Evolutionary conservation across 2,113 vertebrate genomes (phyloP), one percentile per base, ranked within the genome.

Genomic region (Gulo gulo): DNA sequence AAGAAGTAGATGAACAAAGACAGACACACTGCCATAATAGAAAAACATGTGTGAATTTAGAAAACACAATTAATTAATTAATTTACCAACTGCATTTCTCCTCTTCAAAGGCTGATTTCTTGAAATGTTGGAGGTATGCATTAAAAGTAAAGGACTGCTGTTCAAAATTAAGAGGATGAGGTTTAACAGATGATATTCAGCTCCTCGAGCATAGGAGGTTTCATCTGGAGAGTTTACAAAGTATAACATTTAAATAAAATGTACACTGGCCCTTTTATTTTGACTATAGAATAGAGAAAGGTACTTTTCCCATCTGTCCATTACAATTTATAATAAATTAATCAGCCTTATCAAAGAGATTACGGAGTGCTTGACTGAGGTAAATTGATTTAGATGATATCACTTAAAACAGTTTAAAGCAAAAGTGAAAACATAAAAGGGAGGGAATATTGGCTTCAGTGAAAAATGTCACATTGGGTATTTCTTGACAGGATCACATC

Each of bases 41-140:
- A 97, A 93, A 74, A 88, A 87, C 42, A 82, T 0, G 0, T 78
- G 80, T 88, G 21, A 63, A 73, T 69, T 86, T 79, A 86, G 74
- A 47, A 80, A 76, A 85, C 36, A 59, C 67, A 65, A 76, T 94
- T 39, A 93, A 95, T 97, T 92, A 90, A 87, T 95, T 1, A 36
- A 85, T 98, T 94, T 94, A 96, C 93, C 96, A 96, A 97, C n/a
- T 78, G 86, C 82, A 69, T 92, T 45, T 96, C 71, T 97, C 50
- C 85, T 98, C 90, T 96, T 34, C 94, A 96, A 97, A 97, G 78
- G 89, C 55, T 94, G 84, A 88, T 97, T 98, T 98, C 95, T 98
- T 94, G 79, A 98, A 97, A 97, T 96, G 88, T 91, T 97, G 95
- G 83, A 97, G 96, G 79, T 92, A 65, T 39, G 45, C 96, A 78